Evolutionary conservation across 2,797 vertebrate genomes (phyloP), one percentile per base, ranked within the genome.

Genomic region (Chelmon rostratus): DNA sequence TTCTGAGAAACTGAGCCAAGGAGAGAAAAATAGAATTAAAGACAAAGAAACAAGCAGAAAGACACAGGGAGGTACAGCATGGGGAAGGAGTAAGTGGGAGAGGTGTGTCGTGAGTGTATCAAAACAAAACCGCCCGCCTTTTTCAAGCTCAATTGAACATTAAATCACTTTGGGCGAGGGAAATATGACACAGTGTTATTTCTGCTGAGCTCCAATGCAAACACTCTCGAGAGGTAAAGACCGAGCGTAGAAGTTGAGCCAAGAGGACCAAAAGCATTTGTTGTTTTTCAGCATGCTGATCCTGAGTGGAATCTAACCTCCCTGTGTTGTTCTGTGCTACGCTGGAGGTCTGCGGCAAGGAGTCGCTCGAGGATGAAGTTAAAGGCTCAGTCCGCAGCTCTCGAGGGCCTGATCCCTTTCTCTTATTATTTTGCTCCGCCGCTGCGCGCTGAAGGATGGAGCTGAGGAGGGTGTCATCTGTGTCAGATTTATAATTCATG

Each of bases 211-310:
- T 83, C 67, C 56, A 68, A 63, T 59, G 72, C 70, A 58, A 65
- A 59, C 21, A 5, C 72, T 80, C 75, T 0, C 21, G 71, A 80
- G 83, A 88, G 85, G 81, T 81, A 73, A 86, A 84, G 77, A 56
- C 16, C 5, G 52, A 67, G 64, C 15, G 25, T 18, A 38, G 52
- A 54, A 58, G 59, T 74, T 37, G 72, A 90, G 85, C 75, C 80
- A 86, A 78, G 59, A 81, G 62, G 78, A 73, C 76, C 86, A 38
- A 83, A 88, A 85, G 71, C 44, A 58, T 88, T 87, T 90, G 80
- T 85, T 93, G 85, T 84, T 89, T 83, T 88, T 88, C 72, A 65
- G 50, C 80, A 54, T 86, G 86, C 82, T 83, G 80, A 83, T 89
- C 80, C 81, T 54, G 58, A 73, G 65, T 62, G 85, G 86, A 91